These are phyloP conservation scores for Lasioglossum villosulum DNA, from an alignment of 2,888 invertebrate species.

Conservation along the genomic window DNA sequence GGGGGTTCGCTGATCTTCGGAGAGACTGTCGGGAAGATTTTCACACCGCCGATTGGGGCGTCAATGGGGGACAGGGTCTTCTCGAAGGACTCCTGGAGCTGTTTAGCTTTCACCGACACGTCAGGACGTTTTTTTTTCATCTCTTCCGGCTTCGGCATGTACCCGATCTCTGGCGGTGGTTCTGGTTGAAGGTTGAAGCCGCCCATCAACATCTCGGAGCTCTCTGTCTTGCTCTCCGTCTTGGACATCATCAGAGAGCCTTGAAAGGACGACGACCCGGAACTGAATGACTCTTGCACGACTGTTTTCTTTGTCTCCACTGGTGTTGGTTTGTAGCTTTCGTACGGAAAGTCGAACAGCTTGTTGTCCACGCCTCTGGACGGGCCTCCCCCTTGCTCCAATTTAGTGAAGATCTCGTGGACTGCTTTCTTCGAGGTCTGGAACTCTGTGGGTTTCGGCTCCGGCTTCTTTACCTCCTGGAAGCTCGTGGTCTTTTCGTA, in stretches of 20 bases:
- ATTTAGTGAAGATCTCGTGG: slow-evolving; percentile 80
- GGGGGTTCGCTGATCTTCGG: slow-evolving; percentile 67
- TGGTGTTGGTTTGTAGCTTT: slow-evolving; percentile 78
- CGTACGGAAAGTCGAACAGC: slow-evolving; percentile 82
- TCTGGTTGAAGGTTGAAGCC: slow-evolving; percentile 88
- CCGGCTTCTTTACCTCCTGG: slow-evolving; percentile 78
- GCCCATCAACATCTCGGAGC: slow-evolving; percentile 81
- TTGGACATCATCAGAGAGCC: slow-evolving; percentile 79
- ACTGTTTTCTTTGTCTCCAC: slow-evolving; percentile 75
- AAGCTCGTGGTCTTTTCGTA: slow-evolving; percentile 81
- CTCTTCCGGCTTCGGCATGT: slow-evolving; percentile 85
- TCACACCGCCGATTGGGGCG: slow-evolving; percentile 87
- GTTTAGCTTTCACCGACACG: slow-evolving; percentile 87
- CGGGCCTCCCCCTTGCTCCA: slow-evolving; percentile 75
- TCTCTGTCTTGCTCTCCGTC: slow-evolving; percentile 79
- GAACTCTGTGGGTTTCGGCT: slow-evolving; percentile 67
- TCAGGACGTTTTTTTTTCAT: slow-evolving; percentile 84
- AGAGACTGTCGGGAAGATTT: slow-evolving; percentile 84
- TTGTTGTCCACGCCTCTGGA: slow-evolving; percentile 80
- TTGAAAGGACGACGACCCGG: slow-evolving; percentile 78
- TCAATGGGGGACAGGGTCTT: slow-evolving; percentile 85
- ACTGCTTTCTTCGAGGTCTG: slow-evolving; percentile 77
- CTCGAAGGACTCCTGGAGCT: slow-evolving; percentile 87
- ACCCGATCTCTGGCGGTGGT: slow-evolving; percentile 90
- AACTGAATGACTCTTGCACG: slow-evolving; percentile 79